Evolutionary conservation across 53 echinoderm and acorn worm species (phyloP), one percentile per base, ranked within the genome.

Genomic region (Henricia sp.): DNA sequence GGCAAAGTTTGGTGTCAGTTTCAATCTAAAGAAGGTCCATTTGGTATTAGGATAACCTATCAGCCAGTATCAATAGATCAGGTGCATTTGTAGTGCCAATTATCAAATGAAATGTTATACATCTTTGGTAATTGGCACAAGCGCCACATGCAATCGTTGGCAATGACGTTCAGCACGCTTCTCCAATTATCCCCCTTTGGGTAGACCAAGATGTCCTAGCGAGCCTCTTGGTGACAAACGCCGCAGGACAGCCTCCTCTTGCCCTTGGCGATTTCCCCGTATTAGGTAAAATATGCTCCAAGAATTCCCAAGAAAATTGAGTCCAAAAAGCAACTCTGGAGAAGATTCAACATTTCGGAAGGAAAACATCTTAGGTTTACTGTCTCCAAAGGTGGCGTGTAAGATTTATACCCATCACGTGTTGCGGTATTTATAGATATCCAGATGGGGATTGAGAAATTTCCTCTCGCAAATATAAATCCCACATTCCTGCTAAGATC

Each of bases 261-360:
- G 29, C 24, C 53, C 35, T 24, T 33, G 25, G 20, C 37, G 5
- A 73, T 32, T 11, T 34, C 1, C 19, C 73, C 73, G 53, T 73
- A 73, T 73, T 55, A 53, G 73, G 73, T 73, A 52, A 73, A 23
- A 50, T 73, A 73, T 73, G 73, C 73, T 53, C 36, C 54, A 73
- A 73, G 73, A 54, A 73, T 73, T 73, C 38, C 21, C 33, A n/a
- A n/a, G n/a, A 24, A 73, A 73, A 73, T 54, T 54, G 54, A 52
- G 72, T 32, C 35, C 1, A 73, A 34, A 6, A 3, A 32, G 52
- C 35, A 37, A 26, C 4, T 3, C 0, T 13, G 13, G 25, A n/a
- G n/a, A 19, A 37, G 3, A 60, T n/a, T 1, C 0, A 60, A 60
- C 6, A 20, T 28, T 58, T 0, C 58, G 8, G n/a, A 58, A 23